Evolutionary conservation across 1,140 invertebrate species (phyloP).

Genomic region (Venturia canescens): DNA sequence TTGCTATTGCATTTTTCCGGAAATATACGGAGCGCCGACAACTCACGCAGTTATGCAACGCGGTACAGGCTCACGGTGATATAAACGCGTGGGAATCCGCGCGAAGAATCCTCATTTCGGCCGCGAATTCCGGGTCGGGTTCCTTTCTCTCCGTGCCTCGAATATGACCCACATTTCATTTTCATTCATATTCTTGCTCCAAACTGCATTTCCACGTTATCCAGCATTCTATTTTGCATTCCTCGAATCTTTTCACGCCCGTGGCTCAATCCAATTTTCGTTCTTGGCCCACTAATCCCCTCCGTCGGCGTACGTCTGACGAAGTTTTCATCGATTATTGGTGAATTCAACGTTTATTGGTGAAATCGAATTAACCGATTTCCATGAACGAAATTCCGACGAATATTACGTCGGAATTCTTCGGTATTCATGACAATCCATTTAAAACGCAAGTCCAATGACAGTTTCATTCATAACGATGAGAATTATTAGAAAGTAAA

Average conservation of each 20-base stretch:
- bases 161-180: slow-evolving; percentile 38
- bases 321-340: no score
- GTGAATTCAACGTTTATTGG: no score
- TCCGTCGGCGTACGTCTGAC: no score
- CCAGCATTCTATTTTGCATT: background rate
- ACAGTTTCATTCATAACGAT: background rate
- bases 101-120: slow-evolving; percentile 37
- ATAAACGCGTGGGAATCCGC: slow-evolving; percentile 33
- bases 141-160: slow-evolving; percentile 32
- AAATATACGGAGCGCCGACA: slow-evolving; percentile 6
- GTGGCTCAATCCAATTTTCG: background rate
- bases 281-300: background rate
- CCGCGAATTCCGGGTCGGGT: slow-evolving; percentile 30
- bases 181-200: slow-evolving; percentile 22
- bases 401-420: background rate
- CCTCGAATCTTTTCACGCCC: background rate
- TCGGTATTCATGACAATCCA: background rate
- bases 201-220: slow-evolving; percentile 16
- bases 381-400: background rate
- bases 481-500: background rate
- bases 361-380: background rate
- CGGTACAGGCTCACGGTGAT: background rate
- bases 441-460: background rate
- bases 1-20: slow-evolving; percentile 13
- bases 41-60: slow-evolving; percentile 31